These are phyloP conservation scores for Apomyelois bistriatella DNA, from an alignment of 2,888 invertebrate genomes.

Conservation along the genomic window DNA sequence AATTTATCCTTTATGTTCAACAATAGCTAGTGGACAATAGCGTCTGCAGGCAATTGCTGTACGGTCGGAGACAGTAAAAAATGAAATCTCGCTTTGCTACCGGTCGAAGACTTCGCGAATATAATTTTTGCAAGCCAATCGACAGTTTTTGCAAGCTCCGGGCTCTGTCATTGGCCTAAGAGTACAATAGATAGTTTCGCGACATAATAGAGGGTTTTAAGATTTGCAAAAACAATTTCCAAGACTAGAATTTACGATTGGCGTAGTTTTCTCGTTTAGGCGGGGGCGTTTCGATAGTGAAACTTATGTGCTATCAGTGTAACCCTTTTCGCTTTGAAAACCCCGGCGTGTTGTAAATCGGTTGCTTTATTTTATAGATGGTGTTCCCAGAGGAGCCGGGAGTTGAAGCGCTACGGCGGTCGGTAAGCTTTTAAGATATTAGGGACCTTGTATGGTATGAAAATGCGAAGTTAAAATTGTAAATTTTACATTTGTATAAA, in stretches of 20 bases:
- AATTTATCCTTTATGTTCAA: constrained; percentile 69
- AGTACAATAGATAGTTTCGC: constrained; percentile 61
- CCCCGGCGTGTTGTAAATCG: constrained; percentile 73
- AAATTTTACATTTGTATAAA: constrained; percentile 31
- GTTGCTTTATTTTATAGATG: constrained; percentile 77
- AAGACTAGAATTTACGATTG: constrained; percentile 45
- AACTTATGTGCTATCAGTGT: constrained; percentile 67
- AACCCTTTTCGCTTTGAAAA: constrained; percentile 65
- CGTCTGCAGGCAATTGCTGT: constrained; percentile 48
- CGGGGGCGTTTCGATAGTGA: constrained; percentile 43
- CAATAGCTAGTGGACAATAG: constrained; percentile 67
- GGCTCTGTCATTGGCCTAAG: constrained; percentile 55
- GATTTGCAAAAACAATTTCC: constrained; percentile 40
- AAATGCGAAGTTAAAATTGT: constrained; percentile 47
- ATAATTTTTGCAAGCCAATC: constrained; percentile 77
- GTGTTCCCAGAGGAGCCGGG: constrained; percentile 57
- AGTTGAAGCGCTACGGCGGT: constrained; percentile 45
- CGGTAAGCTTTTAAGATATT: constrained; percentile 70
- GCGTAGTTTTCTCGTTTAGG: constrained; percentile 43
- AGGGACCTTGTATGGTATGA: constrained; percentile 47
- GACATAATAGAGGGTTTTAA: constrained; percentile 29
- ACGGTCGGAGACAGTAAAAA: constrained; percentile 52
- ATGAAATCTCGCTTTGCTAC: constrained; percentile 53
- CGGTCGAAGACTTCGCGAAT: constrained; percentile 59
- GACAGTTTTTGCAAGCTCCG: constrained; percentile 45